These are phyloP conservation scores for Aphelinus certus DNA, from an alignment of 1,140 invertebrate species.

Conservation along the genomic window DNA sequence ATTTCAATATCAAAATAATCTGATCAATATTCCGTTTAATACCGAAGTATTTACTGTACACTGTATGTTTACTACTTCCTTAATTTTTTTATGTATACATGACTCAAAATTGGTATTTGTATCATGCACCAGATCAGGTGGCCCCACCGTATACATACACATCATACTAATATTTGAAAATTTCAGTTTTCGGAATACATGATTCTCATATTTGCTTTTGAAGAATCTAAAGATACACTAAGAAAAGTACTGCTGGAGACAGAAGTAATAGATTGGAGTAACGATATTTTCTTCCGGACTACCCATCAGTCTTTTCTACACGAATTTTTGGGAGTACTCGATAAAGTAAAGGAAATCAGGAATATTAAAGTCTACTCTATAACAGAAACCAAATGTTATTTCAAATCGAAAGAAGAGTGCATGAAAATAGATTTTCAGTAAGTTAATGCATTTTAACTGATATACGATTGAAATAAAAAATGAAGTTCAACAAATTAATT, in stretches of 20 bases:
- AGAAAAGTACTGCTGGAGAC: neutral
- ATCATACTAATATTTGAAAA: no score
- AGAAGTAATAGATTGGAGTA: constrained; percentile 11
- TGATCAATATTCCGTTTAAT: no score
- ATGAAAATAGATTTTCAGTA: neutral
- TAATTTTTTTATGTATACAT: no score
- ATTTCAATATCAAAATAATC: no score
- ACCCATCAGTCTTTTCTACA: no score
- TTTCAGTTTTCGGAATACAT: no score
- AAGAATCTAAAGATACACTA: constrained; percentile 4
- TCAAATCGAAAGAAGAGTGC: constrained; percentile 37
- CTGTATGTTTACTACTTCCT: no score
- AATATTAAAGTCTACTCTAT: neutral
- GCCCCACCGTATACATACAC: no score
- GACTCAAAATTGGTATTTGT: no score
- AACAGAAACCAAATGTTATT: constrained; percentile 17
- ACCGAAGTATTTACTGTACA: no score
- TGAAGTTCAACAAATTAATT: neutral
- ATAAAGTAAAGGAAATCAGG: constrained; percentile 1
- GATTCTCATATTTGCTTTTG: constrained; percentile 3
- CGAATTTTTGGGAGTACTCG: neutral
- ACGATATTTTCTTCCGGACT: neutral
- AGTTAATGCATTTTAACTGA: no score
- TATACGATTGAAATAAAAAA: neutral
- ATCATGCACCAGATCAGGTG: no score